These are phyloP conservation scores for Chascanopsetta lugubris DNA, from an alignment of 2,113 vertebrate genomes.

Conservation along the genomic window DNA sequence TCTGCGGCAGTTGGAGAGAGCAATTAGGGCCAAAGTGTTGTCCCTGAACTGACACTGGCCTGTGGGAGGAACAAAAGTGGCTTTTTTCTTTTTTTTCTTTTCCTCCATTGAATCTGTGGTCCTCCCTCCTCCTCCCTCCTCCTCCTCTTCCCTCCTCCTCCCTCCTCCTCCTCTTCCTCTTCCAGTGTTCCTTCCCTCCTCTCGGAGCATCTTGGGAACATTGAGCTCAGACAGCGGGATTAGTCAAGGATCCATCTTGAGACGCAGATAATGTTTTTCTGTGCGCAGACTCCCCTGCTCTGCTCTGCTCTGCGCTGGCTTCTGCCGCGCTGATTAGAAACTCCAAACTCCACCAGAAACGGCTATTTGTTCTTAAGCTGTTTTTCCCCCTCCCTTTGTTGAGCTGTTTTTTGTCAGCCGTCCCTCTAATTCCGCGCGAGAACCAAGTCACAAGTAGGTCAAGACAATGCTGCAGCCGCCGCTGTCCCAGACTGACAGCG, in stretches of 20 bases:
- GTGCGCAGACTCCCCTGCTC: constrained; percentile 71
- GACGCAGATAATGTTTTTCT: constrained; percentile 80
- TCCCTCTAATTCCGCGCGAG: constrained; percentile 65
- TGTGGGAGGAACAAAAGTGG: constrained; percentile 54
- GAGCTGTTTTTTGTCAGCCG: constrained; percentile 71
- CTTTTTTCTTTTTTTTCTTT: constrained; percentile 14
- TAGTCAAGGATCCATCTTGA: constrained; percentile 85
- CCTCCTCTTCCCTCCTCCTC: constrained; percentile 34
- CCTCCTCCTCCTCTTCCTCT: constrained; percentile 44
- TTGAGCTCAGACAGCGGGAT: constrained; percentile 81
- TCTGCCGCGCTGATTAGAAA: constrained; percentile 74
- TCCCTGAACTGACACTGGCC: constrained; percentile 58
- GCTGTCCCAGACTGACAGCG: constrained; percentile 64
- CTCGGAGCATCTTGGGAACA: constrained; percentile 78
- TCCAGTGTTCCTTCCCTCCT: constrained; percentile 66
- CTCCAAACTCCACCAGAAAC: constrained; percentile 72
- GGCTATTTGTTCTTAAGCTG: constrained; percentile 75
- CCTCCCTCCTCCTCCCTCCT: constrained; percentile 26
- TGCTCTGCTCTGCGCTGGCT: constrained; percentile 69
- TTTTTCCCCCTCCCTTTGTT: constrained; percentile 65
- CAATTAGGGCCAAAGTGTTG: constrained; percentile 52
- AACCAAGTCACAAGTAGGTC: constrained; percentile 79
- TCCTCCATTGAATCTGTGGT: constrained; percentile 38
- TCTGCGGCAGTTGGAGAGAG: constrained; percentile 38
- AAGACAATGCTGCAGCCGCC: constrained; percentile 64